Base-by-base conservation (phyloP, 2,113 vertebrate genomes). In the Mystacornis crossleyi region DNA sequence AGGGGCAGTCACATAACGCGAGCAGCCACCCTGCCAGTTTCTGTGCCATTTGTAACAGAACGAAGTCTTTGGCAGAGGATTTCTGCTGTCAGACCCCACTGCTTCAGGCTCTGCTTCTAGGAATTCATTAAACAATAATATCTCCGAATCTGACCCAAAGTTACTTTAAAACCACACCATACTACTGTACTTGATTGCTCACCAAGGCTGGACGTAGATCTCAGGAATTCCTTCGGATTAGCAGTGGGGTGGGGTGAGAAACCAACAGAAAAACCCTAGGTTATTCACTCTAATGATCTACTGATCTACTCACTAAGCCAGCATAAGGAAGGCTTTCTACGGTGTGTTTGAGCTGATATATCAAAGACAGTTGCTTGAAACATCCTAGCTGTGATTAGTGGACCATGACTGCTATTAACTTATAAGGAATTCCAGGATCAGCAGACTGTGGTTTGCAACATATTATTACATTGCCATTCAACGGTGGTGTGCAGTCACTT, bases 331-430 rank as follows among this genome's bases (percentile, higher is more conserved):
- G 42, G 74, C 40, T 89, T 75, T 81, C 78, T 67, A 24, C 33
- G 25, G 33, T 43, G n/a, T 71, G 34, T 75, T 82, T 87, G 66
- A 94, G 77, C 81, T 50, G 64, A 77, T 88, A 8, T 73, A 85
- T 91, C 91, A 94, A 88, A 90, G 72, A 83, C 61, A 61, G 75
- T 82, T 65, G 36, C 70, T 81, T 90, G 93, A 94, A 96, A 91
- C 81, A 75, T 66, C 67, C 74, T 96, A 66, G 81, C 92, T 90
- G 79, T 93, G 87, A 91, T 91, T 94, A 94, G 92, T 62, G 80
- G 92, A 89, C 87, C 95, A 88, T 90, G 85, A 58, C 92, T 83
- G 72, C 92, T 95, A 93, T 94, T 96, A 96, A 91, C 66, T 80
- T 87, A 93, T 77, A 89, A 62, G 92, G 78, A 97, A 96, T 94